These are phyloP conservation scores for Muntiacus muntjak DNA, from an alignment of 2,113 vertebrate genomes.

Conservation along the genomic window DNA sequence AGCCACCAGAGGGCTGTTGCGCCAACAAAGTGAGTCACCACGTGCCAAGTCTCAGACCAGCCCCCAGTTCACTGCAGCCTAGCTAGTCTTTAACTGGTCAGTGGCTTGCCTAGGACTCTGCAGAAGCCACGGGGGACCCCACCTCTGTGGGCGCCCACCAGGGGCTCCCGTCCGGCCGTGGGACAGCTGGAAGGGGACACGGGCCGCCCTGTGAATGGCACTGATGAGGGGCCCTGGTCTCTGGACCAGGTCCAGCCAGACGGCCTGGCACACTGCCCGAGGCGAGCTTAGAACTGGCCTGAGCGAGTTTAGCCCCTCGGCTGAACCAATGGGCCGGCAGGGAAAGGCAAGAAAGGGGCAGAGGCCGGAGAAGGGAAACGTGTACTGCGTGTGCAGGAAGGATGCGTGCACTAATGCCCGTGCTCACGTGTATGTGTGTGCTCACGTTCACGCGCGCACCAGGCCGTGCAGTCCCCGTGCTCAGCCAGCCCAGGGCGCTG, in stretches of 20 bases:
- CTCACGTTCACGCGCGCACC: background rate
- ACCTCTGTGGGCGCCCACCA: accelerated
- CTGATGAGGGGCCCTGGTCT: accelerated
- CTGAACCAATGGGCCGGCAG: background rate
- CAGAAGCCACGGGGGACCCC: background rate
- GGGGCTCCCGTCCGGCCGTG: accelerated
- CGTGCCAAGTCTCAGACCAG: background rate
- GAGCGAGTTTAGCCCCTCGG: too few species aligned
- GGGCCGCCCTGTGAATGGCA: accelerated
- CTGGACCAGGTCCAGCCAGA: background rate
- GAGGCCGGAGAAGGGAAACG: accelerated
- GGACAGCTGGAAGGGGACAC: background rate
- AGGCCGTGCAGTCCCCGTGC: accelerated
- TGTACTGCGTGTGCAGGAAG: too few species aligned
- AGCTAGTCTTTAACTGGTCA: background rate
- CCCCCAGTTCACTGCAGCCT: background rate
- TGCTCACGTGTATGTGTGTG: background rate
- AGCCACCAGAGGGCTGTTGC: background rate
- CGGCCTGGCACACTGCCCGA: accelerated
- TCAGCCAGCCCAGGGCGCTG: background rate
- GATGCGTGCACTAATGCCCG: accelerated
- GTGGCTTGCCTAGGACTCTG: background rate
- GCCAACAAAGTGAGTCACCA: background rate
- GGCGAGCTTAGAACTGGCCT: too few species aligned
- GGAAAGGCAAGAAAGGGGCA: background rate